Evolutionary conservation across 2,113 vertebrate species (phyloP).

Genomic region (Triplophysa tibetana): DNA sequence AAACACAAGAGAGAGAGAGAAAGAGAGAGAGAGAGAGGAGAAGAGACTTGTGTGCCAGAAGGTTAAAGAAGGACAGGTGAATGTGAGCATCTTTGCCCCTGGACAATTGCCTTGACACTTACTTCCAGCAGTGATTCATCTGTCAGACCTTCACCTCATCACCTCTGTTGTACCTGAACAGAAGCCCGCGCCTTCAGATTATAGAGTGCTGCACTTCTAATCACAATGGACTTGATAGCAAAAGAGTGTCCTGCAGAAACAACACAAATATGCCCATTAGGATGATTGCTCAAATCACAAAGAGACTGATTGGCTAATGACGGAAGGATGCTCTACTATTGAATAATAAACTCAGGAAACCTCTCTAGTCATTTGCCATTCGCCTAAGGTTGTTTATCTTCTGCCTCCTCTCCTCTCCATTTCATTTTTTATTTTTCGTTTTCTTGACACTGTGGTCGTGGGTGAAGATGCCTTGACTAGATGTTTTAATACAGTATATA

Average conservation of each 20-base stretch:
- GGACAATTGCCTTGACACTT: slow-evolving; percentile 39
- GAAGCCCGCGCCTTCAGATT: slow-evolving; percentile 24
- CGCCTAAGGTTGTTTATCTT: slow-evolving; percentile 27
- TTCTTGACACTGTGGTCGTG: background rate
- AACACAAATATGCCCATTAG: slow-evolving; percentile 47
- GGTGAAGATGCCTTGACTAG: background rate
- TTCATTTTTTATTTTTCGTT: background rate
- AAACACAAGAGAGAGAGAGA: background rate
- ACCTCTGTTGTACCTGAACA: background rate
- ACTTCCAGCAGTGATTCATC: background rate
- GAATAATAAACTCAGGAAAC: slow-evolving; percentile 22
- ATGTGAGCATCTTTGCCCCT: background rate
- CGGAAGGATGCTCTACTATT: slow-evolving; percentile 27
- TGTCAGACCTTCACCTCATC: slow-evolving; percentile 26
- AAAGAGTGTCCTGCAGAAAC: slow-evolving; percentile 38
- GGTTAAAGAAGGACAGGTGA: slow-evolving; percentile 5
- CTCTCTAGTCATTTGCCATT: slow-evolving; percentile 40
- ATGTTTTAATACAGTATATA: background rate
- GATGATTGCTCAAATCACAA: slow-evolving; percentile 58
- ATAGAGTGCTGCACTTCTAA: slow-evolving; percentile 19
- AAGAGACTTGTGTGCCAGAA: background rate
- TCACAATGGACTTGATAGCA: slow-evolving; percentile 54
- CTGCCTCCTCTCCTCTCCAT: too few species aligned
- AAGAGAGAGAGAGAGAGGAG: background rate
- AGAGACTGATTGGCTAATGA: slow-evolving; percentile 54